Conservation (phyloP, 2,113 vertebrate genomes). For the Zosterops hypoxanthus region DNA sequence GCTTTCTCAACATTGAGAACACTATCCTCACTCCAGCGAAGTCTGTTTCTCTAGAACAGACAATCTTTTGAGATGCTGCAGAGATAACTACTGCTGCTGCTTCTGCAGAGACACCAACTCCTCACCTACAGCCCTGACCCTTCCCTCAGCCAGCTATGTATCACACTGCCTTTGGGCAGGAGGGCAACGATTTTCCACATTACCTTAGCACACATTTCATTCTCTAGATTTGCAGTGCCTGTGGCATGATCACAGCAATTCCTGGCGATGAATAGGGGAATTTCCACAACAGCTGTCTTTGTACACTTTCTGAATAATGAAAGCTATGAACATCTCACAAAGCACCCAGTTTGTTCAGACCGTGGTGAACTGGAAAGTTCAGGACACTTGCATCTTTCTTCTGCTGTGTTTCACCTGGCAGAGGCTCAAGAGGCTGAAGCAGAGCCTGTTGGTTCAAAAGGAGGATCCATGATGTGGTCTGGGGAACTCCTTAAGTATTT, state of each 20-base stretch:
- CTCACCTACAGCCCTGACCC: rapidly evolving
- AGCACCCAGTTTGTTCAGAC: background rate
- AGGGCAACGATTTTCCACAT: background rate
- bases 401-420: background rate
- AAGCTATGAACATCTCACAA: background rate
- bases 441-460: background rate
- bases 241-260: rapidly evolving
- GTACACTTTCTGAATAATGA: rapidly evolving
- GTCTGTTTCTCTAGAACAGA: background rate
- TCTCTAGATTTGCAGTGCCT: background rate
- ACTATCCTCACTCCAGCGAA: rapidly evolving
- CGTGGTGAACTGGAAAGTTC: background rate
- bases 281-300: background rate
- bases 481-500: background rate
- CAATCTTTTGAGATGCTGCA: background rate
- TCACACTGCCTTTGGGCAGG: background rate
- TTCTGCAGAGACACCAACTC: background rate
- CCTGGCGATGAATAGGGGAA: background rate
- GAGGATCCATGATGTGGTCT: rapidly evolving
- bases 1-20: background rate
- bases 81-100: background rate
- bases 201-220: background rate
- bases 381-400: background rate
- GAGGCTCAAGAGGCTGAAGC: background rate
- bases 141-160: background rate